A percentile compares a stretch with the other conserved stretches of the same genome.
These are phyloP conservation scores for Pemphredon lugubris DNA, from an alignment of 2,888 invertebrate genomes.

Conservation along the genomic window DNA sequence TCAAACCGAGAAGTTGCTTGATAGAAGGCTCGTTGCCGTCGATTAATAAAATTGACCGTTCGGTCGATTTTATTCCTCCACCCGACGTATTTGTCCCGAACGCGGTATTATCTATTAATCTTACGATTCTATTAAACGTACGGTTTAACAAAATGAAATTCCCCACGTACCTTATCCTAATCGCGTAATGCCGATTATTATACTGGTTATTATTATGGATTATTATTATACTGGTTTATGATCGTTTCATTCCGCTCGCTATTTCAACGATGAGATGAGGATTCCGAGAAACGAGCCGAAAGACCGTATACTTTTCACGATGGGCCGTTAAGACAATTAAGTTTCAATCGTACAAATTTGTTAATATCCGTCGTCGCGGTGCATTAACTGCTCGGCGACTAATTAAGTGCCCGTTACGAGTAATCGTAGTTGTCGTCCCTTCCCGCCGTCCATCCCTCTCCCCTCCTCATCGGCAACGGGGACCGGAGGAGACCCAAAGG, in stretches of 20 bases:
- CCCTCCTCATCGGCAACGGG: no score
- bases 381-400: slow-evolving; percentile 13
- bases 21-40: no score
- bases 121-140: no score
- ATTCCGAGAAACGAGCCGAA: background rate
- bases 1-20: background rate
- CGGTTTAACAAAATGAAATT: no score
- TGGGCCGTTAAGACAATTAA: slow-evolving; percentile 3
- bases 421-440: slow-evolving; percentile 2
- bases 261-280: background rate
- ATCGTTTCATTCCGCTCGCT: background rate
- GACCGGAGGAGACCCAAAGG: background rate
- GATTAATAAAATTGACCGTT: no score
- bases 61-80: no score
- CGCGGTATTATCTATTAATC: no score
- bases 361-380: slow-evolving; percentile 19
- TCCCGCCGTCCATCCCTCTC: background rate
- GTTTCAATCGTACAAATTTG: slow-evolving; percentile 13
- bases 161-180: background rate
- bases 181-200: background rate
- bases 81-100: no score
- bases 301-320: background rate
- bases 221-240: no score
- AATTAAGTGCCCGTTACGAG: slow-evolving; percentile 28
- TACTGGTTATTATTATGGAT: no score